phyloP scores from a whole-genome alignment of 2,888 invertebrate genomes.

The Onthophagus sagittarius region DNA sequence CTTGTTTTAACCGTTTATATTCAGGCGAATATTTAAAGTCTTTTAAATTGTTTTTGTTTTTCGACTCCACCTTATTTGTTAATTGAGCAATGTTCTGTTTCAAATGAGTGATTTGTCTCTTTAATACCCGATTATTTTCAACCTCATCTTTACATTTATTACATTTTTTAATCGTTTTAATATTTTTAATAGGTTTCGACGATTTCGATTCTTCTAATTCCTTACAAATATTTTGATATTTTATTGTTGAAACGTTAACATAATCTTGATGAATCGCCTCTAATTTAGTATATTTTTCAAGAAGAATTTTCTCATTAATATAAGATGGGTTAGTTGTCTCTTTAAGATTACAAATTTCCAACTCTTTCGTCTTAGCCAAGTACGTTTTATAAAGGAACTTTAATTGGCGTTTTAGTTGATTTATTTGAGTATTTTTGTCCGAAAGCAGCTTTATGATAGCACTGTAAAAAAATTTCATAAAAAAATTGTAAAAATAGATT shows the following conservation, averaged over 20 bases:
- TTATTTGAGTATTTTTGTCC: not conserved
- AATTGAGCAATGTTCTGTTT: not conserved
- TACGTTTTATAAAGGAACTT: not conserved
- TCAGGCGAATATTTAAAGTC: not conserved
- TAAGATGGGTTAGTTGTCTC: not conserved
- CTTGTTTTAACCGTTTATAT: not conserved
- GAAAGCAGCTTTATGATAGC: not conserved
- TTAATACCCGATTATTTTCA: not conserved
- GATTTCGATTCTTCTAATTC: not conserved
- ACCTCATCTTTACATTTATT: not conserved
- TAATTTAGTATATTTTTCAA: not conserved
- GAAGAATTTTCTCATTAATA: not conserved
- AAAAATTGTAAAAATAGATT: not conserved
- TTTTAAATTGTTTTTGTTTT: not conserved
- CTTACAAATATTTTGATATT: not conserved
- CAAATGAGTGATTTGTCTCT: not conserved
- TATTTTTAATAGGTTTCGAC: not conserved
- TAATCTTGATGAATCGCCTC: not conserved
- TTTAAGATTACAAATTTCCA: not conserved
- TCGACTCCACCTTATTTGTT: not conserved
- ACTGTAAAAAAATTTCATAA: not conserved
- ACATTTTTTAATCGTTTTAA: not conserved
- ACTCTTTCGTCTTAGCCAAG: not conserved
- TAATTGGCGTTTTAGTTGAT: not conserved
- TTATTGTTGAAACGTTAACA: not conserved